These are phyloP conservation scores for Mastacembelus armatus DNA, from an alignment of 2,797 vertebrate genomes.

Conservation along the genomic window DNA sequence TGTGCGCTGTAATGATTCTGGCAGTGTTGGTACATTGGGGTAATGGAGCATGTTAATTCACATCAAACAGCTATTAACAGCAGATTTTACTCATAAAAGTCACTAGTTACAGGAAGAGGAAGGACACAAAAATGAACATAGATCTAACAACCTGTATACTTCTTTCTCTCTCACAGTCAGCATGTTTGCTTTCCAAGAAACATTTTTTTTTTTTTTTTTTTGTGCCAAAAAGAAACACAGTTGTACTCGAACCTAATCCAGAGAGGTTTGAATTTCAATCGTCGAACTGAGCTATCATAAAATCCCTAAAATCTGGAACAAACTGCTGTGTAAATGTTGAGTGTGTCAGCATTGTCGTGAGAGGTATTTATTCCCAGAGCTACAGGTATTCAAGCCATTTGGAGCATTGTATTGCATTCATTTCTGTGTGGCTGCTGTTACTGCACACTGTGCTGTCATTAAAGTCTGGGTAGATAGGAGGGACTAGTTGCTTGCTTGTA, in stretches of 20 bases:
- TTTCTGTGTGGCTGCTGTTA: slow-evolving; percentile 60
- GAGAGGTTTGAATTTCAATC: slow-evolving; percentile 27
- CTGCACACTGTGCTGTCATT: slow-evolving; percentile 64
- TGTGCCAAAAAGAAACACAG: slow-evolving; percentile 16
- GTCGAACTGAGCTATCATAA: slow-evolving; percentile 18
- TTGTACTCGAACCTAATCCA: slow-evolving; percentile 21
- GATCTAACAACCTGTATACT: slow-evolving; percentile 21
- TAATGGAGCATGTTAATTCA: slow-evolving; percentile 84
- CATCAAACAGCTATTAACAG: slow-evolving; percentile 79
- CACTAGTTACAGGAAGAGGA: slow-evolving; percentile 40
- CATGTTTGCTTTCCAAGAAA: slow-evolving; percentile 20
- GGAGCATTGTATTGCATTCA: slow-evolving; percentile 56
- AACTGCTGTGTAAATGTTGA: slow-evolving; percentile 35
- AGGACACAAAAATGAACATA: slow-evolving; percentile 33
- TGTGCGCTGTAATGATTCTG: slow-evolving; percentile 71
- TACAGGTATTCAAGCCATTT: slow-evolving; percentile 39
- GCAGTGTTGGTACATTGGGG: slow-evolving; percentile 78
- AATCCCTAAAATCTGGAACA: slow-evolving; percentile 36
- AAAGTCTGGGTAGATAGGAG: slow-evolving; percentile 62
- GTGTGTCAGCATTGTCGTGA: slow-evolving; percentile 30
- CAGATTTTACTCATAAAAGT: slow-evolving; percentile 71
- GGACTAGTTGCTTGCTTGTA: slow-evolving; percentile 54
- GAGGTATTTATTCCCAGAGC: slow-evolving; percentile 20
- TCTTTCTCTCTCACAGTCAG: neutral
- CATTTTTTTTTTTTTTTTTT: slow-evolving; percentile 30